Evolutionary conservation across 2,113 vertebrate species (phyloP), one percentile per base, ranked within the genome.

Genomic region (Pseudopipra pipra): DNA sequence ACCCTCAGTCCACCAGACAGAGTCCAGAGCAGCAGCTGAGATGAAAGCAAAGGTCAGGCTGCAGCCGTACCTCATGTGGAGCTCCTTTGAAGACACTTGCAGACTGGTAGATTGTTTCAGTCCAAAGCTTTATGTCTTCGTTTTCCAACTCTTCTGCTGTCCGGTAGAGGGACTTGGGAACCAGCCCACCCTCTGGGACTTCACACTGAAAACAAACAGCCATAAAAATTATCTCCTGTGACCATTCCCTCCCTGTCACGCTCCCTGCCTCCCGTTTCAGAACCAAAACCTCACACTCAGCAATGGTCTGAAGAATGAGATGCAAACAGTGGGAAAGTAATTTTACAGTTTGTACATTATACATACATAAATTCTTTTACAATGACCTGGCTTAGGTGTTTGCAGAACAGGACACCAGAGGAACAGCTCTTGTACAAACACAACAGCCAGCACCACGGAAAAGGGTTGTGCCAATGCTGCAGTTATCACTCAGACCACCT

Each of bases 101-200:
- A 17, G 98, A 99, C 96, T 99, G 99, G 96, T 99, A 99, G 96
- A 99, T 99, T 93, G 99, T 99, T 91, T 99, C 99, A 2, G 98
- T 99, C 98, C 99, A 98, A 56, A 99, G 97, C 89, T 97, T 98
- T 95, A 98, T 97, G 85, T 99, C 99, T 43, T 99, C 99, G 5
- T 98, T 99, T 91, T 99, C 99, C 93, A 99, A 95, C 94, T 99
- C 99, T 90, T 99, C 99, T 35, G 99, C 98, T 4, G 99, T 99
- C 87, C 99, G 96, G 94, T 99, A 99, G 94, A 99, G 97, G 80
- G 98, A 98, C 83, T 99, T 99, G 92, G 99, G 99, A 41, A 99
- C 99, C 91, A 98, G 95, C 37, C 99, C 99, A 6, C 99, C 99
- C 90, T 99, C 99, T 7, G 99, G 99, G 31, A 99, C 98, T 51